These are phyloP conservation scores for Spizella passerina DNA, from an alignment of 2,797 vertebrate species.

Conservation along the genomic window DNA sequence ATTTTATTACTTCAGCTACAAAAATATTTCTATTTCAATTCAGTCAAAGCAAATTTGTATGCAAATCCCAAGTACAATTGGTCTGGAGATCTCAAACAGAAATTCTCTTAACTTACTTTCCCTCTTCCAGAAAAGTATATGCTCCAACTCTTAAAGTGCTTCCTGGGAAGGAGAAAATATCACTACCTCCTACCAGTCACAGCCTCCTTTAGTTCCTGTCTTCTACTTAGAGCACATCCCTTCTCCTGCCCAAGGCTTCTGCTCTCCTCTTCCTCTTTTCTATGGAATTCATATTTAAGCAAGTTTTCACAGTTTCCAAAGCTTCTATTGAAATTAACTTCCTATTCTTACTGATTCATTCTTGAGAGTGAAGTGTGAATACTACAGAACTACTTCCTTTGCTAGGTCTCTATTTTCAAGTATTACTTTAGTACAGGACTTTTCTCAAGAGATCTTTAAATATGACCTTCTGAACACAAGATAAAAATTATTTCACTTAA, in stretches of 20 bases:
- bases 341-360: background rate
- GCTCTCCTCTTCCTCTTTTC: background rate
- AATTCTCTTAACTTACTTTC: background rate
- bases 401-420: background rate
- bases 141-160: background rate
- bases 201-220: background rate
- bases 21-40: background rate
- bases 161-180: background rate
- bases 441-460: background rate
- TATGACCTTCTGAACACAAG: background rate
- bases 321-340: background rate
- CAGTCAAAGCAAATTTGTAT: background rate
- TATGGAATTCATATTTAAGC: background rate
- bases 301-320: background rate
- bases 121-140: background rate
- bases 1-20: background rate
- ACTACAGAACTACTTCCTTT: background rate
- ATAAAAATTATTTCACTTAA: background rate
- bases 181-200: background rate
- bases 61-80: background rate
- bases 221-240: background rate
- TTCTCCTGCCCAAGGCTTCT: background rate
- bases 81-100: background rate
- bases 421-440: background rate
- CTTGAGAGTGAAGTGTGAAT: background rate